Base-by-base conservation (phyloP, 2,113 vertebrate genomes). In the Mobula hypostoma region DNA sequence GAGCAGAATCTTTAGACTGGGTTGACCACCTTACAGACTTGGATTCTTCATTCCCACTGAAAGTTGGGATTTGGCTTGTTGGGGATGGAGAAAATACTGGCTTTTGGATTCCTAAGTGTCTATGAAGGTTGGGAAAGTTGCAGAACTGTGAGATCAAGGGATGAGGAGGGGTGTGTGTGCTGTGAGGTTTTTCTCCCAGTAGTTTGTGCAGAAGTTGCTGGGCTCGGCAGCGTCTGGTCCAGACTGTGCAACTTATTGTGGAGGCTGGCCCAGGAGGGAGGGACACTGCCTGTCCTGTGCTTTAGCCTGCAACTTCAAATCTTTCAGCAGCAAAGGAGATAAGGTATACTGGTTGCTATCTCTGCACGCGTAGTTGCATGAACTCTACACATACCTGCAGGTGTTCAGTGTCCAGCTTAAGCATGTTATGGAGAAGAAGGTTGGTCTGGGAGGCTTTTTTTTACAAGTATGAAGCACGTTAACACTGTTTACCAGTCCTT, bases 301-400 rank as follows among this genome's bases (percentile, higher is more conserved):
- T 95, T 95, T 95, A 95, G 95, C 95, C 95, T 96, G 95, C 93
- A 95, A 96, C 95, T 95, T 95, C 95, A 94, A 94, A 95, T 94
- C 95, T 94, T 5, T 85, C 83, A 94, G 95, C 94, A 78, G 94
- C 88, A 90, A 94, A 94, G 85, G 92, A 94, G 88, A 95, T 94
- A 90, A 36, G 7, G 32, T 92, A 66, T 15, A 36, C 94, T 88
- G 77, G n/a, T 94, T 96, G 93, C 94, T 92, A 70, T 83, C 58
- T 85, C 77, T 94, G 82, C 63, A 32, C 36, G 15, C 70, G 24
- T 56, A 32, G 36, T 56, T 70, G 27, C n/a, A 87, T 80, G 36
- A 74, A 87, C 21, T 94, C 32, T 72, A 85, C n/a, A 58, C 32
- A 5, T 29, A 88, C n/a, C 85, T 88, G 19, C 5, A 6, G 58